These are phyloP conservation scores for Pseudorectes ferrugineus DNA, from an alignment of 2,113 vertebrate genomes.

Conservation along the genomic window DNA sequence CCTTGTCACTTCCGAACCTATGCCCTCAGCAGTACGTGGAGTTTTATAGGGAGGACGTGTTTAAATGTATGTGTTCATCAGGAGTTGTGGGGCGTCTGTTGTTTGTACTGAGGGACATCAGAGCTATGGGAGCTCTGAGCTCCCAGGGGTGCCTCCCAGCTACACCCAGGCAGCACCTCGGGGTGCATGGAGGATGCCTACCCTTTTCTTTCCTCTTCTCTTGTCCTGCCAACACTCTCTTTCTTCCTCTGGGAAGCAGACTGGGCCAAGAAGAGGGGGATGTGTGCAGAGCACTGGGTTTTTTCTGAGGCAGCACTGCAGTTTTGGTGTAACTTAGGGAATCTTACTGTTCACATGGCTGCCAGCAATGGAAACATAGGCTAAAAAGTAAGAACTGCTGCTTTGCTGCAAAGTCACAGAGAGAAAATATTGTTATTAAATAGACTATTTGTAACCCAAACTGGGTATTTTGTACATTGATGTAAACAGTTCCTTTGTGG, in stretches of 20 bases:
- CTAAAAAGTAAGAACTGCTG: neutral
- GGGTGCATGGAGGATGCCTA: neutral
- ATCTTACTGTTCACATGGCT: neutral
- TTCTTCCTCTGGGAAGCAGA: neutral
- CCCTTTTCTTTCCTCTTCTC: neutral
- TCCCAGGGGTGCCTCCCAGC: rapidly evolving
- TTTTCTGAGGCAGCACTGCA: neutral
- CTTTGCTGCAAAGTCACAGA: neutral
- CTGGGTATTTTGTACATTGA: neutral
- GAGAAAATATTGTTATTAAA: neutral
- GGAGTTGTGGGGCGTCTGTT: neutral
- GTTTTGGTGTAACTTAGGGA: neutral
- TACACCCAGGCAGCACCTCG: neutral
- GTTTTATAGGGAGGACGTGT: neutral
- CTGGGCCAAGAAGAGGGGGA: neutral
- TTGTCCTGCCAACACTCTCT: neutral
- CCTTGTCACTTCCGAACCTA: neutral
- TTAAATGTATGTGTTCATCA: neutral
- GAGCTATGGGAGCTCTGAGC: neutral
- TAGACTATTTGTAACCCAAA: neutral
- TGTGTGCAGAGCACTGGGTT: rapidly evolving
- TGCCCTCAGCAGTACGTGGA: neutral
- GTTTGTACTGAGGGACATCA: neutral
- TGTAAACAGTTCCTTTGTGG: neutral
- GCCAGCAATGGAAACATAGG: neutral